A percentile compares a stretch with the other conserved stretches of the same genome.
Evolutionary conservation across 2,888 invertebrate species (phyloP).

Genomic region (Campoplex capitator): DNA sequence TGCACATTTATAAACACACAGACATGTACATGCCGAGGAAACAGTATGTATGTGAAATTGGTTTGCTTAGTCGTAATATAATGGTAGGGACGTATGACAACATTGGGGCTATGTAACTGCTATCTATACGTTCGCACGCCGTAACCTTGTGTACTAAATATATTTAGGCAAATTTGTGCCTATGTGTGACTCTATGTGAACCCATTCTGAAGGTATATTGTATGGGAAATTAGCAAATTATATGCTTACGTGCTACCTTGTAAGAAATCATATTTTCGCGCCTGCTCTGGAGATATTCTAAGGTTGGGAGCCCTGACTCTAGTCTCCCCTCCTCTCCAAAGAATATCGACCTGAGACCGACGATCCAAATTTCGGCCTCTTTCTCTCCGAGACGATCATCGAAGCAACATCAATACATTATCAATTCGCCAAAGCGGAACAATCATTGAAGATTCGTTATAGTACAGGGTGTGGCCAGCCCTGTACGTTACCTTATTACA

Average conservation of each 20-base stretch:
- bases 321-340: too few species aligned
- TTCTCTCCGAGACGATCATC: too few species aligned
- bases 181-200: constrained; percentile 1
- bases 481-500: too few species aligned
- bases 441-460: too few species aligned
- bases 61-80: constrained; percentile 41
- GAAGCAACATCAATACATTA: too few species aligned
- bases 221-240: constrained; percentile 33
- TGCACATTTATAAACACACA: not conserved
- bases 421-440: too few species aligned
- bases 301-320: too few species aligned
- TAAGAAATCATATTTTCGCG: too few species aligned
- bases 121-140: not conserved
- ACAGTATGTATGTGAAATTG: constrained; percentile 21
- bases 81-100: constrained; percentile 26
- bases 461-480: too few species aligned
- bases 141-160: constrained; percentile 8
- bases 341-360: too few species aligned
- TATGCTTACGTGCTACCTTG: not conserved
- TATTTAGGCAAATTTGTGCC: not conserved
- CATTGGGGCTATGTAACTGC: constrained; percentile 13
- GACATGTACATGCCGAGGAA: not conserved
- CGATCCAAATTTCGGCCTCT: too few species aligned
- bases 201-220: not conserved
- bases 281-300: too few species aligned